Base-by-base conservation (phyloP, 2,888 invertebrate genomes). In the Cheiracanthium punctorium region DNA sequence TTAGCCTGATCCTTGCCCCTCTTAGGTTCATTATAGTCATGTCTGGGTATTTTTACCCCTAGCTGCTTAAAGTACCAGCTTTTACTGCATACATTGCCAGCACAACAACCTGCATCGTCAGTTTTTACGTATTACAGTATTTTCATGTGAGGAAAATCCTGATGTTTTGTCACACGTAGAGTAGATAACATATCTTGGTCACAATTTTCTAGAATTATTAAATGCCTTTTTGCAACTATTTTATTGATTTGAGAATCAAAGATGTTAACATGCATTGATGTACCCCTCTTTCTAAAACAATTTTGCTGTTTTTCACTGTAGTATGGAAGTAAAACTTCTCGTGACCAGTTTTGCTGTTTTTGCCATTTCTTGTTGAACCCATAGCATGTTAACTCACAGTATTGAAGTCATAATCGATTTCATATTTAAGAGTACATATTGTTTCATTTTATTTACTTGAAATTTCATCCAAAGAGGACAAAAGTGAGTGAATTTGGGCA, bases 221-320 rank as follows among this genome's bases (percentile, higher is more conserved):
- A 7, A 65, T 65, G 24, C 1, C 8, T 29, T 29, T 65, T 65
- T 65, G 17, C 14, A 28, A 8, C 65, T 5, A 5, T 20, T 65
- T 12, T 14, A 14, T 65, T 65, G 14, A 7, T 24, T 29, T 65
- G 20, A 65, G 65, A 20, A 2, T 20, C 65, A 7, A 14, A 65
- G 1, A 65, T 8, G 24, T 65, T 28, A 65, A 65, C 65, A 10
- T 65, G 65, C 65, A 65, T 65, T 65, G 4, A 7, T 65, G n/a
- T 65, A 24, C 65, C 65, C 1, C 29, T 29, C 10, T 65, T 65
- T 65, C 65, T 24, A 65, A 65, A 65, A 65, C 24, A 65, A n/a
- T n/a, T n/a, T n/a, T n/a, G n/a, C n/a, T n/a, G n/a, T n/a, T n/a
- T n/a, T n/a, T n/a, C n/a, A n/a, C n/a, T n/a, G n/a, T n/a, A n/a